Conservation (phyloP, 1,140 invertebrate genomes). For the Popillia japonica region DNA sequence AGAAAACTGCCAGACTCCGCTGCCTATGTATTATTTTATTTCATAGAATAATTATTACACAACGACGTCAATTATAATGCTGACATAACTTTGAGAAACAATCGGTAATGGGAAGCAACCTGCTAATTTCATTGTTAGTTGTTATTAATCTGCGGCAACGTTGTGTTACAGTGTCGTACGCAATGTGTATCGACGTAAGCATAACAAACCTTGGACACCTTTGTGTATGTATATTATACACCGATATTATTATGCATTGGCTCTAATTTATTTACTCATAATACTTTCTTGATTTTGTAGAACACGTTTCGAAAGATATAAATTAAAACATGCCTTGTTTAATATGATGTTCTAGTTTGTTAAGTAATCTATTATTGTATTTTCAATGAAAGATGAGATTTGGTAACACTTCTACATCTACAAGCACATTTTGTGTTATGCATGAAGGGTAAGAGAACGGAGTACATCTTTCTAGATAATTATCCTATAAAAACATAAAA, state of each 20-base stretch:
- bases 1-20: background rate
- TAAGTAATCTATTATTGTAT: background rate
- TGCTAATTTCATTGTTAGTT: slow-evolving; percentile 12
- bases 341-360: background rate
- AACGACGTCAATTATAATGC: slow-evolving; percentile 15
- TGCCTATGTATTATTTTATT: background rate
- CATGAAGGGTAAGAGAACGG: too few species aligned
- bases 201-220: slow-evolving; percentile 1
- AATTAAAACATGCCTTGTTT: background rate
- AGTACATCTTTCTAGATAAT: too few species aligned
- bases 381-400: background rate
- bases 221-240: background rate
- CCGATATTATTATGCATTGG: background rate
- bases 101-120: slow-evolving; percentile 2
- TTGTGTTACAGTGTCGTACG: background rate
- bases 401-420: background rate
- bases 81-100: slow-evolving; percentile 15
- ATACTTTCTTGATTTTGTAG: background rate
- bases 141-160: background rate
- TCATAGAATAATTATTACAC: background rate
- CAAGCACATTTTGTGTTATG: too few species aligned
- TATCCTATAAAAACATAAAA: too few species aligned
- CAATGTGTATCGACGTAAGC: slow-evolving; percentile 11
- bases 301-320: background rate
- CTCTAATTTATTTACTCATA: background rate